Base-by-base conservation (phyloP, 2,113 vertebrate species). In the Sebastes schlegelii region DNA sequence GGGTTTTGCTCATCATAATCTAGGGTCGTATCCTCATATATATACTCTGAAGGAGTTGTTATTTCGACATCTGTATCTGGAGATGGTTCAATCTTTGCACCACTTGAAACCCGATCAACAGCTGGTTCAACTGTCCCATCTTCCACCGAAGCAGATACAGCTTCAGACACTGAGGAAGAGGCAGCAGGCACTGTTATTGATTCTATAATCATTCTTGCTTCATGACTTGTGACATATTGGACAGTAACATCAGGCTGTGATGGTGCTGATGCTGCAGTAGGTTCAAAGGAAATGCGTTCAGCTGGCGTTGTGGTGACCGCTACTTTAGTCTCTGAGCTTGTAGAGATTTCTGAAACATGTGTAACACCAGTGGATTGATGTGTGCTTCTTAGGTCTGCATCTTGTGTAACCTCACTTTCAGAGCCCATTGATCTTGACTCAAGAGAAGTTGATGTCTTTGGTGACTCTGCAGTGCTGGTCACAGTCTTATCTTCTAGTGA, bases 191-290 rank as follows among this genome's bases (percentile, higher is more conserved):
- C 8, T 66, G 64, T 34, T 40, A 79, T 72, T 78, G 77, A 73
- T 74, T 68, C 74, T 54, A 48, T 52, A 61, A 57, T 52, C 11
- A 65, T 76, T 26, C 6, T 45, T 69, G 48, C 64, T 48, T 34
- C 34, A 34, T 34, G 34, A 34, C 34, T 85, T 74, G 86, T 54
- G 21, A 72, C 77, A 83, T 76, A 88, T n/a, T 84, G 68, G 23
- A 88, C 64, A 1, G 61, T 64, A 64, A 86, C 54, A 63, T 87
- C 82, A 67, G 86, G 67, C 63, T 84, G 60, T 71, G 66, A 63
- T 61, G 85, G 7, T 55, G 42, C 40, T 64, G 62, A 49, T 73
- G 63, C 40, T 72, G 76, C 69, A 65, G 65, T 62, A 49, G 64
- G 8, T n/a, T 65, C 54, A 46, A 26, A 49, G 1, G 19, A 85